These are phyloP conservation scores for Hermaeophaga mercurialis DNA, from an alignment of 2,888 invertebrate genomes.

Conservation along the genomic window DNA sequence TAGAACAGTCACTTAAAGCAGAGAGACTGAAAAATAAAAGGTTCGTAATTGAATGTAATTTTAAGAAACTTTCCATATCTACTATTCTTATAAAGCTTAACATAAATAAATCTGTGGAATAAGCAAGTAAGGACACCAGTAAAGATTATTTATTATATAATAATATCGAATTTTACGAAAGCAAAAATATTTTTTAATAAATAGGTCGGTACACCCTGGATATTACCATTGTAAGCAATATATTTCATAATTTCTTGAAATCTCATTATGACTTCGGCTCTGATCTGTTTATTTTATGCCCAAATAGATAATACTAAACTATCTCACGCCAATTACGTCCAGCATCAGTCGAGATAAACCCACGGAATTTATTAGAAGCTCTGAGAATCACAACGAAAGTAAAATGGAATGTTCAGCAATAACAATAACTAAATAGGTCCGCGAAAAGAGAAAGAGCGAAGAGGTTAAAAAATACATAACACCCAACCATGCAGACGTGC, in stretches of 20 bases:
- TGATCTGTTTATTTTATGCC: no score
- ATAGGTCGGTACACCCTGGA: no score
- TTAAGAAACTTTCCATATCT: no score
- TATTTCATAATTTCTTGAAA: no score
- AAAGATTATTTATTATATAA: no score
- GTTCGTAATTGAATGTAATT: conserved; percentile 1
- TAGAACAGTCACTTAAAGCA: conserved; percentile 15
- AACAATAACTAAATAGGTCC: conserved; percentile 31
- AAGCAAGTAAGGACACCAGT: no score
- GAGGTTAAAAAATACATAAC: conserved; percentile 42
- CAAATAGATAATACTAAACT: neutral
- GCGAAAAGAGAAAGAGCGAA: conserved; percentile 11
- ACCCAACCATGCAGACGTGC: conserved; percentile 33
- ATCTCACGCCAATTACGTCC: conserved; percentile 13
- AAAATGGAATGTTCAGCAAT: conserved; percentile 29
- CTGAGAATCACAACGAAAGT: conserved; percentile 27
- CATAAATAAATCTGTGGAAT: no score
- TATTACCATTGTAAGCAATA: no score
- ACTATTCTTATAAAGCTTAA: no score
- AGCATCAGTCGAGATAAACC: conserved; percentile 21
- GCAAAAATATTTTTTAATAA: no score
- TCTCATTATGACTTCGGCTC: no score
- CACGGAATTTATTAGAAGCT: conserved; percentile 20
- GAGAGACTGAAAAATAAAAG: conserved; percentile 6
- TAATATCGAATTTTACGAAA: no score